These are phyloP conservation scores for Platyrinchus mystaceus DNA, from an alignment of 2,797 vertebrate species.

Conservation along the genomic window DNA sequence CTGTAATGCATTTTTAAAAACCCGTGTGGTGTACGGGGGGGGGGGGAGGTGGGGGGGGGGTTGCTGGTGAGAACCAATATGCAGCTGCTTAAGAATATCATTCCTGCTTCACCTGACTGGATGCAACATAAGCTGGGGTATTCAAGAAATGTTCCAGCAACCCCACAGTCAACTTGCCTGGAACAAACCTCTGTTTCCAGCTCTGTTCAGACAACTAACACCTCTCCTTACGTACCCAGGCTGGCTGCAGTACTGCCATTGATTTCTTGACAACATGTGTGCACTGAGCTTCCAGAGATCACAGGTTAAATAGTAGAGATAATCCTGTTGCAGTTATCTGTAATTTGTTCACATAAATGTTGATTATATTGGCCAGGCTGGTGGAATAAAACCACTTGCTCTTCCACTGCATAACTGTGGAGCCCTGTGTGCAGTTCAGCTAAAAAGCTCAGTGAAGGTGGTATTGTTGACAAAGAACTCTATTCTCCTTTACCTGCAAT, in stretches of 20 bases:
- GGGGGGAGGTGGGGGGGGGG: too few relatives aligned
- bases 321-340: neutral
- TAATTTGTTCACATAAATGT: constrained; percentile 20
- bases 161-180: neutral
- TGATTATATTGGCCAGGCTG: constrained; percentile 3
- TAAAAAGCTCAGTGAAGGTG: neutral
- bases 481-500: neutral
- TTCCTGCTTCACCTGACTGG: neutral
- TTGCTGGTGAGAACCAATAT: neutral
- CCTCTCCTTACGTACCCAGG: fast-evolving
- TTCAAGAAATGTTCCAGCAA: neutral
- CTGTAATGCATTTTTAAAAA: neutral
- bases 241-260: neutral
- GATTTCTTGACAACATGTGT: neutral
- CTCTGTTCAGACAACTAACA: neutral
- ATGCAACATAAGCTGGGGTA: neutral
- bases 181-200: neutral
- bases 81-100: neutral
- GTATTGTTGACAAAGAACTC: neutral
- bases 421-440: neutral
- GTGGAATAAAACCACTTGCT: neutral
- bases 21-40: too few relatives aligned
- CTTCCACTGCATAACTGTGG: fast-evolving
- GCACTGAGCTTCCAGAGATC: neutral
- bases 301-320: constrained; percentile 6